A percentile compares a stretch with the other conserved stretches of the same genome.
phyloP scores from a whole-genome alignment of 2,888 invertebrate species.

The Sarcophaga rosellei region DNA sequence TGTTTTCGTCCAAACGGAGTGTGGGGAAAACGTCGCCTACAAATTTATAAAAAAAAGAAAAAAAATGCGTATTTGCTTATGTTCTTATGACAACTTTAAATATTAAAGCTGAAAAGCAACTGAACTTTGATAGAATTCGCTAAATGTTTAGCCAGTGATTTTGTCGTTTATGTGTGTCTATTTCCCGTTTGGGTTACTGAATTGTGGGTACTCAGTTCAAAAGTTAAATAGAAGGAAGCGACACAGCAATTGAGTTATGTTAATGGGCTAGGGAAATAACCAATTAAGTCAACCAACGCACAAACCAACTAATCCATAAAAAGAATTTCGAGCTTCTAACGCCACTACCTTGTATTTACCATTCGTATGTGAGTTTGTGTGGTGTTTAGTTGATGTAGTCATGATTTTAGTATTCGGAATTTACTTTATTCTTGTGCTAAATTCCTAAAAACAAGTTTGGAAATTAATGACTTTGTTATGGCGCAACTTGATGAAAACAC shows the following conservation, averaged over 20 bases:
- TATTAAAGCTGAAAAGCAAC: slow-evolving; percentile 14
- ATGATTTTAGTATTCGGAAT: slow-evolving; percentile 44
- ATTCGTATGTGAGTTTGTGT: background rate
- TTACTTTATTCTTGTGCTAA: slow-evolving; percentile 65
- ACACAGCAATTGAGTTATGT: background rate
- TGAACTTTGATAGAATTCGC: background rate
- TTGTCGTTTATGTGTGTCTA: slow-evolving; percentile 5
- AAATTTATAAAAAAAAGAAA: slow-evolving; percentile 25
- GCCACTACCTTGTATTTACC: no score
- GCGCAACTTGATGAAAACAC: slow-evolving; percentile 24
- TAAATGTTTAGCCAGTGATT: slow-evolving; percentile 18
- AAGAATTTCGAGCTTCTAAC: background rate
- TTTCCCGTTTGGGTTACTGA: background rate
- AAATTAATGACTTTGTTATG: slow-evolving; percentile 57
- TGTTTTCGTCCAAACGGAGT: slow-evolving; percentile 45
- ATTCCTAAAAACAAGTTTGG: slow-evolving; percentile 69
- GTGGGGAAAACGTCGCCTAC: slow-evolving; percentile 63
- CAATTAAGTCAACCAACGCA: slow-evolving; percentile 29
- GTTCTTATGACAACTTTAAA: slow-evolving; percentile 53
- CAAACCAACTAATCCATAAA: slow-evolving; percentile 20
- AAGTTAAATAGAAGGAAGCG: slow-evolving; percentile 16
- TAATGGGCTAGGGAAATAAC: slow-evolving; percentile 29
- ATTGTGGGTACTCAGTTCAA: slow-evolving; percentile 19
- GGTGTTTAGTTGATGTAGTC: slow-evolving; percentile 15
- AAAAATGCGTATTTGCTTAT: slow-evolving; percentile 33